These are phyloP conservation scores for Acanthornis magna DNA, from an alignment of 2,797 vertebrate species.

Conservation along the genomic window DNA sequence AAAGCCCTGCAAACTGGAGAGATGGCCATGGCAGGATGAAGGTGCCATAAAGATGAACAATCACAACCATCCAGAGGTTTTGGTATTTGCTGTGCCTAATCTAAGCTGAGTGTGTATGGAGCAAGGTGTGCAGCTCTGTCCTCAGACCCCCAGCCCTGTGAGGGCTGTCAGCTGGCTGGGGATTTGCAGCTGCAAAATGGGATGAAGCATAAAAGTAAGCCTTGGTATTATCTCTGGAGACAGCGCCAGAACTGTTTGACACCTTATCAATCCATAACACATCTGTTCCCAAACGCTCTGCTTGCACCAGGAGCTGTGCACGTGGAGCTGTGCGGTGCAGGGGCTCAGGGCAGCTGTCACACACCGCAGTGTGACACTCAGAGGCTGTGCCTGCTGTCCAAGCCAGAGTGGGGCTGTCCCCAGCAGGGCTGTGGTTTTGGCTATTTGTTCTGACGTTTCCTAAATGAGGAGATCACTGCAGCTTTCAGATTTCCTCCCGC, in stretches of 20 bases:
- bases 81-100: not conserved
- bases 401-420: not conserved
- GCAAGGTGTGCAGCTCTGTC: not conserved
- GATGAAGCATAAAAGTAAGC: not conserved
- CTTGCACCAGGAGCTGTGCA: not conserved
- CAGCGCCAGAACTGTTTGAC: not conserved
- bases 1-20: not conserved
- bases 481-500: not conserved
- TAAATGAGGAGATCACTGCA: not conserved
- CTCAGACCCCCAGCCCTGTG: fast-evolving
- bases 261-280: not conserved
- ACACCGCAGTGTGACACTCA: fast-evolving
- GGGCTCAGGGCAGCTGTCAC: not conserved
- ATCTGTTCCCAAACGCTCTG: not conserved
- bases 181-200: not conserved
- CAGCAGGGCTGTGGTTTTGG: fast-evolving
- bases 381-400: not conserved
- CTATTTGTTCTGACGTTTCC: not conserved
- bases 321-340: not conserved
- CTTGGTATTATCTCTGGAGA: not conserved
- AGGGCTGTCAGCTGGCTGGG: not conserved
- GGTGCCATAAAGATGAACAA: not conserved
- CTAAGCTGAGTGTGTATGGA: not conserved
- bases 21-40: not conserved
- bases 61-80: not conserved